Conservation (phyloP, 2,888 invertebrate genomes). For the Diplolepis rosae region DNA sequence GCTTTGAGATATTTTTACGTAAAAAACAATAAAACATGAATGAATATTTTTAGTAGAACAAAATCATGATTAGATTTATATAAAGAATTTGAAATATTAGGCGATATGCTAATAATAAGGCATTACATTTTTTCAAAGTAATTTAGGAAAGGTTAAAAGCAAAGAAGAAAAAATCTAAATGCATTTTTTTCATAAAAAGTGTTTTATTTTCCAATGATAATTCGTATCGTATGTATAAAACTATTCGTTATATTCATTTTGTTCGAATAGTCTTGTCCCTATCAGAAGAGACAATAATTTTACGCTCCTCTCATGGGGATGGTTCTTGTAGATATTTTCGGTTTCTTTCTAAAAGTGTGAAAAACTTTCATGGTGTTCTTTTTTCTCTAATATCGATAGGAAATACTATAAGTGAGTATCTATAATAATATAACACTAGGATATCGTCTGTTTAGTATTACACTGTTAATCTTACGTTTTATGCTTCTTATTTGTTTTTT, state of each 20-base stretch:
- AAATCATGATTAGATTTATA: too few species aligned
- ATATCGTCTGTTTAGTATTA: slow-evolving; percentile 60
- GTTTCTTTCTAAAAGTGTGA: slow-evolving; percentile 34
- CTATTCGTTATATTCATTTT: slow-evolving; percentile 59
- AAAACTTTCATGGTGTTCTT: slow-evolving; percentile 42
- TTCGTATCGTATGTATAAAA: slow-evolving; percentile 68
- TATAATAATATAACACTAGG: slow-evolving; percentile 49
- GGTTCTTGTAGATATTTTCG: slow-evolving; percentile 28
- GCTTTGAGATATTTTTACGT: too few species aligned
- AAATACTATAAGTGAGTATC: slow-evolving; percentile 58
- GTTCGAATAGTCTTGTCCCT: slow-evolving; percentile 52
- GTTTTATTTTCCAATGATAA: slow-evolving; percentile 65
- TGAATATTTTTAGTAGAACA: too few species aligned
- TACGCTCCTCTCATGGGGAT: slow-evolving; percentile 36
- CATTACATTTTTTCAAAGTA: not conserved
- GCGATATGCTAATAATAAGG: too few species aligned
- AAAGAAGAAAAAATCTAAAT: not conserved
- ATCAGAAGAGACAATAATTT: slow-evolving; percentile 40
- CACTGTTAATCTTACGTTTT: slow-evolving; percentile 50
- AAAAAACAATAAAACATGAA: too few species aligned
- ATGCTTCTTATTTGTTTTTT: slow-evolving; percentile 48
- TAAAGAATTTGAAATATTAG: too few species aligned
- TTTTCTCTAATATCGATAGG: slow-evolving; percentile 48
- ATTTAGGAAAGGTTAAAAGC: not conserved
- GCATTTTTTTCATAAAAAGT: slow-evolving; percentile 62